Evolutionary conservation across 2,113 vertebrate species (phyloP).

Genomic region (Sceloporus undulatus): DNA sequence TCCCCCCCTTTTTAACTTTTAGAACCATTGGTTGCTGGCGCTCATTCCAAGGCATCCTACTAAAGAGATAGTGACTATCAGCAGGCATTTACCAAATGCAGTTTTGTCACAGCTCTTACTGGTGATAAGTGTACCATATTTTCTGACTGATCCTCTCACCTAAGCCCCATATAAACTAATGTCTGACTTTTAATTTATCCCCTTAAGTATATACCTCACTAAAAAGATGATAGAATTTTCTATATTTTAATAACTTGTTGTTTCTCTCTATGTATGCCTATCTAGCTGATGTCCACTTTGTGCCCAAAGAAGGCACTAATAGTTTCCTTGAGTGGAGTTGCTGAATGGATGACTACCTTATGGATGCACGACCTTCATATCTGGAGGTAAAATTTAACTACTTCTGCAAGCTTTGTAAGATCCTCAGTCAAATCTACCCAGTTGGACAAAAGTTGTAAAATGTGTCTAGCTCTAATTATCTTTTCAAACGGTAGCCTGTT

Average conservation of each 20-base stretch:
- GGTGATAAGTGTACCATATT: background rate
- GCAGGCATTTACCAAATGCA: too few species aligned
- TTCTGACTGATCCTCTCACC: background rate
- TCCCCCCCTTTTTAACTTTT: too few species aligned
- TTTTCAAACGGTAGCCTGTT: background rate
- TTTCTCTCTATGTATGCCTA: too few species aligned
- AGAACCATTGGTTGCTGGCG: too few species aligned
- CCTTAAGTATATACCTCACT: background rate
- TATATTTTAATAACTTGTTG: too few species aligned
- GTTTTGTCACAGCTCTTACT: too few species aligned
- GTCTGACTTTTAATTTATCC: background rate
- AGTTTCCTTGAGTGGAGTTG: background rate
- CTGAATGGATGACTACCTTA: background rate
- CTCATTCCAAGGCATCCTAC: too few species aligned
- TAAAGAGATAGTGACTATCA: too few species aligned
- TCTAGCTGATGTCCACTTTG: too few species aligned
- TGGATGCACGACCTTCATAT: background rate
- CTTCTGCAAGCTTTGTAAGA: background rate
- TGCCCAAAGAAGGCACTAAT: background rate
- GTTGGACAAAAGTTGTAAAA: background rate
- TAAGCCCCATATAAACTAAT: background rate
- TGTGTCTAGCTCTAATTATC: background rate
- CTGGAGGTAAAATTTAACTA: slow-evolving; percentile 3
- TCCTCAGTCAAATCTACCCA: background rate
- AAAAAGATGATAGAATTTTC: too few species aligned